These are phyloP conservation scores for Lepidurus packardi DNA, from an alignment of 1,140 invertebrate genomes.

Conservation along the genomic window DNA sequence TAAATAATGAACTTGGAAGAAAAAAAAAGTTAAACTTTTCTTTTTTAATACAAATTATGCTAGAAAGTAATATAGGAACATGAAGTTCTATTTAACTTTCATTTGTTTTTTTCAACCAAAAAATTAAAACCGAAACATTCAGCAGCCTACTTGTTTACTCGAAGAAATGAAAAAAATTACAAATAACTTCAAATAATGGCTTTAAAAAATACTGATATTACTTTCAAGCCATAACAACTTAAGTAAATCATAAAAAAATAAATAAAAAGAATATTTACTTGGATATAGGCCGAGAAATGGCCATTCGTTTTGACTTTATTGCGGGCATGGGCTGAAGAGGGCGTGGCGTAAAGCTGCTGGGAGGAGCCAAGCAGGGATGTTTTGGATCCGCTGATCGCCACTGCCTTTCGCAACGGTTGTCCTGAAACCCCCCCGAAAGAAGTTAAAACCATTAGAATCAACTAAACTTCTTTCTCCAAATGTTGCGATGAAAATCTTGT, in stretches of 20 bases:
- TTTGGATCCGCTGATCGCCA: constrained; percentile 15
- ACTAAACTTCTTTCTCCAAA: background rate
- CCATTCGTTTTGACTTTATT: constrained; percentile 59
- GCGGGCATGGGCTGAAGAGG: constrained; percentile 37
- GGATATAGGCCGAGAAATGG: constrained; percentile 55
- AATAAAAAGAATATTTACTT: constrained; percentile 41
- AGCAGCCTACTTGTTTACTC: too few relatives aligned
- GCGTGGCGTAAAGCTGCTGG: constrained; percentile 27
- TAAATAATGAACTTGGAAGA: background rate
- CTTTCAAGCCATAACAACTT: too few relatives aligned
- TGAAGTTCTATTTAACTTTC: too few relatives aligned
- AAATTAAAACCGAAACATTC: too few relatives aligned
- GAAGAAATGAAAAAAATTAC: too few relatives aligned
- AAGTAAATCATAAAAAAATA: too few relatives aligned
- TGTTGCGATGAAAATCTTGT: background rate
- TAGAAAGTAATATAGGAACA: too few relatives aligned
- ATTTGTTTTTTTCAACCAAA: too few relatives aligned
- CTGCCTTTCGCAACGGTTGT: constrained; percentile 4
- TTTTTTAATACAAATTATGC: background rate
- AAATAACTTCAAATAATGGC: too few relatives aligned
- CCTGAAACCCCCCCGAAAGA: background rate
- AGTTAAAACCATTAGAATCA: constrained; percentile 16
- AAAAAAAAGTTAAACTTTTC: background rate
- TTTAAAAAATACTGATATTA: too few relatives aligned
- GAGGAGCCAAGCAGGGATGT: background rate